Evolutionary conservation across 1,140 invertebrate species (phyloP).

Genomic region (Homalodisca vitripennis): DNA sequence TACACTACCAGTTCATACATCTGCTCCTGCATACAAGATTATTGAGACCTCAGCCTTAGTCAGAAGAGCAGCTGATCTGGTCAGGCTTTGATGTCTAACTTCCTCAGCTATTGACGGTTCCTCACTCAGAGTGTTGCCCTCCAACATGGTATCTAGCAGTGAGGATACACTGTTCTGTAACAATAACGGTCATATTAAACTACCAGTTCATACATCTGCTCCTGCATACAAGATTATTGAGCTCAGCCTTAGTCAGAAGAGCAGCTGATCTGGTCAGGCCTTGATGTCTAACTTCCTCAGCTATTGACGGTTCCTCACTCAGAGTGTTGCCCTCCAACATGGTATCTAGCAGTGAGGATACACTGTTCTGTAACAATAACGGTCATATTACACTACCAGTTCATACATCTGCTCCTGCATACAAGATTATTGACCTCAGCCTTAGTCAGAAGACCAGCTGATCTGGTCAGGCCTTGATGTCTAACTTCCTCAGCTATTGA

Average conservation of each 20-base stretch:
- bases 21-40: conserved; percentile 62
- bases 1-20: too few relatives aligned
- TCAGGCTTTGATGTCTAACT: conserved; percentile 59
- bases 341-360: conserved; percentile 70
- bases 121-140: conserved; percentile 54
- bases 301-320: conserved; percentile 54
- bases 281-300: conserved; percentile 58
- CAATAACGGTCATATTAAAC: too few relatives aligned
- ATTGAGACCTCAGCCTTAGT: conserved; percentile 65
- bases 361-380: conserved; percentile 59
- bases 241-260: conserved; percentile 66
- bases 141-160: conserved; percentile 68
- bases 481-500: conserved; percentile 57
- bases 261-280: conserved; percentile 61
- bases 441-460: conserved; percentile 66
- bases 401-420: too few relatives aligned
- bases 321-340: conserved; percentile 60
- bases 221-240: conserved; percentile 61
- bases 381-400: too few relatives aligned
- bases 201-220: too few relatives aligned
- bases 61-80: conserved; percentile 63
- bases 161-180: conserved; percentile 64
- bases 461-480: conserved; percentile 58
- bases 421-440: conserved; percentile 64
- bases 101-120: conserved; percentile 56